A percentile compares a stretch with the other conserved stretches of the same genome.
phyloP scores from a whole-genome alignment of 2,888 invertebrate genomes.

The Dicranocentrus wangi region DNA sequence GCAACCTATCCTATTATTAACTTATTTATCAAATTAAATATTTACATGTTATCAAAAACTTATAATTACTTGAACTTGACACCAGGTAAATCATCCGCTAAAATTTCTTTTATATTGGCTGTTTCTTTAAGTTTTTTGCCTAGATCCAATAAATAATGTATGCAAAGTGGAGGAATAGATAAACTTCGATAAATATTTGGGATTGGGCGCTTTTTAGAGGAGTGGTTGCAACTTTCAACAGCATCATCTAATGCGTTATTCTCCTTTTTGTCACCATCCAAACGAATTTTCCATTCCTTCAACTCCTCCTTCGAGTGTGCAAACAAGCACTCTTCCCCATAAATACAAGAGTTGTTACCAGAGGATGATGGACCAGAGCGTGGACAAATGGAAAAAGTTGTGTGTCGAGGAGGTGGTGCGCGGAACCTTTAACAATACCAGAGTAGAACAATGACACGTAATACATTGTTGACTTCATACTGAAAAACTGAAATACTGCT shows the following conservation, averaged over 20 bases:
- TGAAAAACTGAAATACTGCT: no score
- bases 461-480: not conserved
- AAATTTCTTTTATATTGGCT: slow-evolving; percentile 63
- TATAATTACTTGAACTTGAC: slow-evolving; percentile 67
- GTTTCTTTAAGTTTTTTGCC: slow-evolving; percentile 68
- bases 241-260: slow-evolving; percentile 21
- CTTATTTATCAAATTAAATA: no score
- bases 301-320: slow-evolving; percentile 84
- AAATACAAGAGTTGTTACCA: slow-evolving; percentile 77
- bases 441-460: not conserved
- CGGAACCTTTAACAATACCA: slow-evolving; percentile 57
- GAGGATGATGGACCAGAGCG: slow-evolving; percentile 73
- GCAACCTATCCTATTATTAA: no score
- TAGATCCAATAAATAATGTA: slow-evolving; percentile 67
- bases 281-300: slow-evolving; percentile 81
- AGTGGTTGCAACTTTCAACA: not conserved
- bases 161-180: slow-evolving; percentile 52
- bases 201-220: slow-evolving; percentile 46
- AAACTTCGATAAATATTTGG: slow-evolving; percentile 43
- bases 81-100: slow-evolving; percentile 65
- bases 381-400: slow-evolving; percentile 69
- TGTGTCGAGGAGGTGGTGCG: slow-evolving; percentile 67
- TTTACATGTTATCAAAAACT: not conserved
- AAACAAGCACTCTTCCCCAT: slow-evolving; percentile 83
- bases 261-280: slow-evolving; percentile 37